A percentile compares a stretch with the other conserved stretches of the same genome.
These are phyloP conservation scores for Carassius gibelio DNA, from an alignment of 2,113 vertebrate species.

Conservation along the genomic window DNA sequence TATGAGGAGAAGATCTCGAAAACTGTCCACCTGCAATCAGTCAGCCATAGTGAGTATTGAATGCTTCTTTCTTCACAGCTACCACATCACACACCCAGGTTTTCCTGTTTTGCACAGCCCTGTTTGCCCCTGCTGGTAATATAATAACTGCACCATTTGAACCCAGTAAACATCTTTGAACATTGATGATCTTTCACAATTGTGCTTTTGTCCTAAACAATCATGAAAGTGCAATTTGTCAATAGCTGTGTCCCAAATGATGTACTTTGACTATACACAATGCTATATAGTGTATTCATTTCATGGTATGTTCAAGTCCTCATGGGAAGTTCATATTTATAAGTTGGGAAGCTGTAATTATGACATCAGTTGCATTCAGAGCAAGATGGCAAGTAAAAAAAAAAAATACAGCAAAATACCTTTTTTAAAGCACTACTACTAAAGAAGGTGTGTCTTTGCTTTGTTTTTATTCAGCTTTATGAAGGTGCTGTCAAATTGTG, in stretches of 20 bases:
- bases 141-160: not conserved
- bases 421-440: too few species aligned
- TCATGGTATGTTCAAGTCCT: not conserved
- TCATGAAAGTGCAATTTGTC: not conserved
- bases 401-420: too few species aligned
- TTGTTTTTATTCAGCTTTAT: too few species aligned
- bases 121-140: slow-evolving; percentile 1
- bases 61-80: not conserved
- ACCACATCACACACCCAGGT: slow-evolving; percentile 7
- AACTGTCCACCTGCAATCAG: slow-evolving; percentile 85
- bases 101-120: not conserved
- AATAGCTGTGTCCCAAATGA: too few species aligned
- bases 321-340: not conserved
- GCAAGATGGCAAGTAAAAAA: too few species aligned
- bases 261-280: too few species aligned
- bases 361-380: too few species aligned
- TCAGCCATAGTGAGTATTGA: slow-evolving; percentile 85
- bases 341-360: not conserved
- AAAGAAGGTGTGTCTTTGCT: too few species aligned
- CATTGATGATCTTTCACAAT: not conserved
- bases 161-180: not conserved
- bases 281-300: not conserved
- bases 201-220: not conserved
- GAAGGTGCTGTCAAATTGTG: too few species aligned
- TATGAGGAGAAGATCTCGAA: slow-evolving; percentile 79